phyloP scores from a whole-genome alignment of 37 sponge, comb jelly and placozoan species.

The Cladorhizidae sp. region DNA sequence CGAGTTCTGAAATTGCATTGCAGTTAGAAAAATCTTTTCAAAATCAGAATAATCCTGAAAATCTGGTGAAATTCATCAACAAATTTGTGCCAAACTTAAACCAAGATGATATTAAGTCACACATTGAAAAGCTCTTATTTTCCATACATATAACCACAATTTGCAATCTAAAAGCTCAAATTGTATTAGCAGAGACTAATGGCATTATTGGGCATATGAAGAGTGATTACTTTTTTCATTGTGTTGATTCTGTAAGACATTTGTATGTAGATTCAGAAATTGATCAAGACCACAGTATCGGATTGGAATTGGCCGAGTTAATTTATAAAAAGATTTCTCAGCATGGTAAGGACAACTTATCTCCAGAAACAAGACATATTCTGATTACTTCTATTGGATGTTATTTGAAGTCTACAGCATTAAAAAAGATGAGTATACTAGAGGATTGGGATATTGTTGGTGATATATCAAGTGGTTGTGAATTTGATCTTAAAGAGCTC shows the following conservation, averaged over 20 bases:
- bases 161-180: not conserved
- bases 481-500: not conserved
- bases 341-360: not conserved
- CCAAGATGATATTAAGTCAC: not conserved
- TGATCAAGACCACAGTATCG: not conserved
- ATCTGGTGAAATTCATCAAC: not conserved
- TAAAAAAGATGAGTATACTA: not conserved
- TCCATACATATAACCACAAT: not conserved
- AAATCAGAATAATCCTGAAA: not conserved
- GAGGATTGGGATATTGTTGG: not conserved
- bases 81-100: not conserved
- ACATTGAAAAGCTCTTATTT: not conserved
- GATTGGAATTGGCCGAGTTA: not conserved
- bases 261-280: constrained; percentile 5
- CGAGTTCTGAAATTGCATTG: not conserved
- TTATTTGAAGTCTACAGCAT: not conserved
- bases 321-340: not conserved
- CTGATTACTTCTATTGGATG: not conserved
- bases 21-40: not conserved
- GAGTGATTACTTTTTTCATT: not conserved
- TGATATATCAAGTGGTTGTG: not conserved
- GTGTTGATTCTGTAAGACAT: not conserved
- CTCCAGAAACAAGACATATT: not conserved
- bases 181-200: not conserved
- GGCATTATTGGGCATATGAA: not conserved